Percentiles rank a stretch among this genome's conserved stretches.
Conservation (phyloP, 2,113 vertebrate genomes). For the Gobio gobio region DNA sequence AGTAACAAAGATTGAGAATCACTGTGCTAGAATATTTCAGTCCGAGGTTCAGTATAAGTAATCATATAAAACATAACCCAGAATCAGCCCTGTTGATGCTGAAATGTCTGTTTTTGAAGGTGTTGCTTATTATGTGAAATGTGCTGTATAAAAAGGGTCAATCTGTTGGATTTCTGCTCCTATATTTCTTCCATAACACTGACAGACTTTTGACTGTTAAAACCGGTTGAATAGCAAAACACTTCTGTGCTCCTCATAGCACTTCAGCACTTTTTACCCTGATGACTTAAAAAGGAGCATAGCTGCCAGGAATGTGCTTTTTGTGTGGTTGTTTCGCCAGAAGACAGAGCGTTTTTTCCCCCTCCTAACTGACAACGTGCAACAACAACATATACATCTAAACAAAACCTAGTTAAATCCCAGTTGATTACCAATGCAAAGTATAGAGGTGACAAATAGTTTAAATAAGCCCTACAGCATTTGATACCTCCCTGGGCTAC, state of each 20-base stretch:
- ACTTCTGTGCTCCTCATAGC: slow-evolving; percentile 1
- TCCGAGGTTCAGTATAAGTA: background rate
- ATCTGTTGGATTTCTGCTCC: background rate
- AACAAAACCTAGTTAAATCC: slow-evolving; percentile 40
- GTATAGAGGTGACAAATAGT: slow-evolving; percentile 38
- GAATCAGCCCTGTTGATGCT: background rate
- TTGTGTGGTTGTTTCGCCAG: slow-evolving; percentile 20
- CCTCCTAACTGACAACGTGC: slow-evolving; percentile 2
- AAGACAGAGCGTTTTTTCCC: background rate
- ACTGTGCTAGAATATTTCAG: background rate
- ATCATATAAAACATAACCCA: background rate
- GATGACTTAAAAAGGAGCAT: slow-evolving; percentile 32
- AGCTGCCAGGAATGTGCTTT: slow-evolving; percentile 29
- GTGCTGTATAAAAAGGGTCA: background rate
- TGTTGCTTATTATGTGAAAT: background rate
- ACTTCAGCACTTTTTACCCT: slow-evolving; percentile 7
- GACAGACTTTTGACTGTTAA: background rate
- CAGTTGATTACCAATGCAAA: slow-evolving; percentile 40
- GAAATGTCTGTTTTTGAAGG: background rate
- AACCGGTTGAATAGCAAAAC: background rate
- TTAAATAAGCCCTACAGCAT: slow-evolving; percentile 41
- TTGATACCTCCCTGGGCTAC: slow-evolving; percentile 34
- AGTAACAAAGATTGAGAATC: background rate
- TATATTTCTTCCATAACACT: background rate
- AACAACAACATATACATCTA: slow-evolving; percentile 28